Evolutionary conservation across 2,888 invertebrate genomes (phyloP), one percentile per base, ranked within the genome.

Genomic region (Ganaspis brasiliensis): DNA sequence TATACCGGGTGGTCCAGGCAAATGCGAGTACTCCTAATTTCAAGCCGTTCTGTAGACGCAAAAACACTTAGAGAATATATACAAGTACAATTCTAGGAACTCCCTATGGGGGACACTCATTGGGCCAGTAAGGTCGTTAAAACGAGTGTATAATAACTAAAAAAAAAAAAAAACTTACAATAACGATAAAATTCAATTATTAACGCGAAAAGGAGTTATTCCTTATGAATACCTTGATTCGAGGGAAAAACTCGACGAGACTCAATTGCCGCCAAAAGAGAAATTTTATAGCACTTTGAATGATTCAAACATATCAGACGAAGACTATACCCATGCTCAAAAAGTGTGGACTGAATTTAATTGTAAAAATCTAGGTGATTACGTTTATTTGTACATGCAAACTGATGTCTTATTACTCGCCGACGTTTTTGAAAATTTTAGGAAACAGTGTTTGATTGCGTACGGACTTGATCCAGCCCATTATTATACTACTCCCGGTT

Each of bases 121-220:
- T n/a, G n/a, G n/a, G n/a, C n/a, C n/a, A n/a, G n/a, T n/a, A n/a
- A n/a, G n/a, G n/a, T n/a, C n/a, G n/a, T n/a, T n/a, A n/a, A n/a
- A n/a, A n/a, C n/a, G n/a, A n/a, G n/a, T n/a, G n/a, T n/a, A n/a
- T n/a, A n/a, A n/a, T n/a, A n/a, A n/a, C n/a, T n/a, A n/a, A n/a
- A n/a, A n/a, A n/a, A n/a, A n/a, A n/a, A n/a, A n/a, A n/a, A n/a
- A n/a, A n/a, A n/a, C n/a, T n/a, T n/a, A n/a, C n/a, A n/a, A 6
- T 6, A 6, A 31, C 6, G 31, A 31, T 4, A 31, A 31, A 31
- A 31, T 85, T 56, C 26, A 79, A 9, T 76, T 84, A 16, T 57
- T 87, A 6, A 83, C 59, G 5, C 73, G 82, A 40, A 88, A 88
- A 79, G 87, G 87, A 0, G 82, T 89, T 19, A 86, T 89, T 77